A percentile compares a stretch with the other conserved stretches of the same genome.
Conservation (phyloP, 2,113 vertebrate species). For the Sinocyclocheilus anophthalmus region DNA sequence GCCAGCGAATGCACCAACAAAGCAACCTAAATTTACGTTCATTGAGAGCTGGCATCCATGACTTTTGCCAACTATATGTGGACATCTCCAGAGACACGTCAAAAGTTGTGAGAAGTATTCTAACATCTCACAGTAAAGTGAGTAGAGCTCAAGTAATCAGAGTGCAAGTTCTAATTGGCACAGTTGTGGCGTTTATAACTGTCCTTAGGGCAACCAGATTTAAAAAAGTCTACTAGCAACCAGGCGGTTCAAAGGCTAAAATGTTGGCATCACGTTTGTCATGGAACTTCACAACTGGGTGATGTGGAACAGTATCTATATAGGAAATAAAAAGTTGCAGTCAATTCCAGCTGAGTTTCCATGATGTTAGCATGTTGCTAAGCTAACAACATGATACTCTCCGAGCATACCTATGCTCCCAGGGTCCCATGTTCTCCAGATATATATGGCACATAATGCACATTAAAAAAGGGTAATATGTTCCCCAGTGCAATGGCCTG, state of each 20-base stretch:
- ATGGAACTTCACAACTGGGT: not conserved
- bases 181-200: not conserved
- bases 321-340: not conserved
- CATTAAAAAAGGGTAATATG: no score
- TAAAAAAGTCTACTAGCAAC: not conserved
- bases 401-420: no score
- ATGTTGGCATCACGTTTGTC: not conserved
- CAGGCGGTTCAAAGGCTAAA: not conserved
- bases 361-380: not conserved
- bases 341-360: not conserved
- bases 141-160: no score
- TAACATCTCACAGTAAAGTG: not conserved
- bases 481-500: no score
- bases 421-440: no score
- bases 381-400: not conserved
- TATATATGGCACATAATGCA: no score
- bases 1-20: not conserved
- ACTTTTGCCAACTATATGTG: not conserved
- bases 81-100: no score
- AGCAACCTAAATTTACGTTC: not conserved
- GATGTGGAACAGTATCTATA: not conserved
- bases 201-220: not conserved
- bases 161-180: not conserved
- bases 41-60: not conserved
- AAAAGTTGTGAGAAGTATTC: not conserved